Evolutionary conservation across 2,797 vertebrate species (phyloP), one percentile per base, ranked within the genome.

Genomic region (Rhynchonycteris naso): DNA sequence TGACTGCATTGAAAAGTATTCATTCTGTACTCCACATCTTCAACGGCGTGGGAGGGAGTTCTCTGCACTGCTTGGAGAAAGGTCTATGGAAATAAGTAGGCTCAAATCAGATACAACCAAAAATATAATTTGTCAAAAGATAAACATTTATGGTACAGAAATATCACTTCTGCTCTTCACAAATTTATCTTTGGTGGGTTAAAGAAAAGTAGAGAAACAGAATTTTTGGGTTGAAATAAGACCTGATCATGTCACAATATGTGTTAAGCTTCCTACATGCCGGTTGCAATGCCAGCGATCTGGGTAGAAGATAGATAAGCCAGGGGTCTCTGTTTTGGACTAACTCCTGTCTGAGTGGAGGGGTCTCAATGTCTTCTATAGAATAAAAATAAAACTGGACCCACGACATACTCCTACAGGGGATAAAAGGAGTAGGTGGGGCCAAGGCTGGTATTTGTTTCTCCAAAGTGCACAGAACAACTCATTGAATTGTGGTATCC

Each of bases 161-260:
- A 71, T 63, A 92, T 65, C 72, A 83, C 69, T 90, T 96, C 78
- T 81, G 24, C 26, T 92, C 16, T 93, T 90, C 68, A 91, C 35
- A 93, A 59, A 90, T 88, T 87, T 93, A 83, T 93, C 72, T 95
- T 95, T 82, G 14, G 28, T 69, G 33, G 90, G 58, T 81, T 90
- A 82, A 74, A 71, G 87, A 35, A 80, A 93, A 91, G 35, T n/a
- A 76, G 50, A 88, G 84, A 81, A 75, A 63, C 3, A 92, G 84
- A 78, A 87, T 78, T 80, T 91, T 59, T 75, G 84, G 35, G 12
- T 6, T 94, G 33, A 90, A 93, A 63, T 89, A 63, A 93, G 66
- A 88, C 9, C 13, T 33, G 63, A 84, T 22, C 87, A 81, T 90
- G 82, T 56, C 38, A 88, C 21, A 91, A 43, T 16, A 65, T 9